phyloP scores from a whole-genome alignment of 2,113 vertebrate species.

The Halcyon senegalensis region DNA sequence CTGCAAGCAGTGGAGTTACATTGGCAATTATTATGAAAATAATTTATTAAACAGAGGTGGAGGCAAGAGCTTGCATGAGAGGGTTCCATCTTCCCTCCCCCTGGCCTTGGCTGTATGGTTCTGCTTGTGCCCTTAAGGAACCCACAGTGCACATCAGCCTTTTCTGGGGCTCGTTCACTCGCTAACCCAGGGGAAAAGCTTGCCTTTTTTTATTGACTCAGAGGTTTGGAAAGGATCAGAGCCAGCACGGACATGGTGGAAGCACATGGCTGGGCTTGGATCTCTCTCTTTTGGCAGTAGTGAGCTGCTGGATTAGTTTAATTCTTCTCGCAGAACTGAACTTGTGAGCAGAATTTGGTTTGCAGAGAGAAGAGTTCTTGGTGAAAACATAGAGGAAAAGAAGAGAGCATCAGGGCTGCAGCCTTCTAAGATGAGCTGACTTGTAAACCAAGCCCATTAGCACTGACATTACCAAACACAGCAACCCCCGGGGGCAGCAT shows the following conservation, averaged over 20 bases:
- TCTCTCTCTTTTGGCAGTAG: background rate
- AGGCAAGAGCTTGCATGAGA: background rate
- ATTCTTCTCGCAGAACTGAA: background rate
- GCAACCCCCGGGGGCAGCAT: background rate
- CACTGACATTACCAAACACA: background rate
- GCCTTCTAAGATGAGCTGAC: background rate
- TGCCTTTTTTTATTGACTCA: background rate
- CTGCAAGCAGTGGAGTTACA: too few relatives aligned
- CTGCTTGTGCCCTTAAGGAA: background rate
- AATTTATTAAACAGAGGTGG: background rate
- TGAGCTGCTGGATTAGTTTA: background rate
- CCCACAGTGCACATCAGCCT: accelerated
- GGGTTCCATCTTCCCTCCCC: background rate
- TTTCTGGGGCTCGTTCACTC: background rate
- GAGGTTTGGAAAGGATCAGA: background rate
- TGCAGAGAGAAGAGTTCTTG: background rate
- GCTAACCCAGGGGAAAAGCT: background rate
- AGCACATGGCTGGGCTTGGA: background rate
- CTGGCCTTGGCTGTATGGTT: background rate
- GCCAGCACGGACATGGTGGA: background rate
- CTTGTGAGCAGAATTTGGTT: background rate
- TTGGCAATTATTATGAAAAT: background rate
- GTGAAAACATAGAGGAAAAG: background rate
- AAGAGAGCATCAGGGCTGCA: background rate
- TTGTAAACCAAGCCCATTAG: background rate